Base-by-base conservation (phyloP, 2,888 invertebrate genomes). In the Sphaerophoria rueppellii region DNA sequence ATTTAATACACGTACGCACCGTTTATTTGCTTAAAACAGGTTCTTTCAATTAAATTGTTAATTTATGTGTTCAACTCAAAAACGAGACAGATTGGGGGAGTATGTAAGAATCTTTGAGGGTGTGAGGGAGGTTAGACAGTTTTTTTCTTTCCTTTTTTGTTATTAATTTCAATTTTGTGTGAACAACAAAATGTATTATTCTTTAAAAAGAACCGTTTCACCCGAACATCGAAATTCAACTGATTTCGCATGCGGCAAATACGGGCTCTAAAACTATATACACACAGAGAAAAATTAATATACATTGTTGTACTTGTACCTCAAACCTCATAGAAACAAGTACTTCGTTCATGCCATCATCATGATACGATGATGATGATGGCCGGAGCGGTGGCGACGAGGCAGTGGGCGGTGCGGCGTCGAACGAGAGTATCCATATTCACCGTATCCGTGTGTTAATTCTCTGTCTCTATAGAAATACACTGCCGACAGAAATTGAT, bases 211-310 rank as follows among this genome's bases (percentile, higher is more conserved):
- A 85, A 85, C 85, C 85, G 85, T 85, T 85, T 85, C 85, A 80
- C 80, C 85, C 81, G 85, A 85, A 85, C 85, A 85, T 81, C 85
- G 85, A 85, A 85, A 76, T 85, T 85, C 85, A 85, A 85, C 85
- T 85, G 85, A 85, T 81, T 73, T 85, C 81, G 81, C 81, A 85
- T 85, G 81, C 80, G 76, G 81, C 75, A 80, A 85, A 70, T 54
- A 76, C 69, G 72, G 61, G 70, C 67, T 85, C 72, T 72, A 72
- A 58, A 55, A 63, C 80, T 71, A 67, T 58, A 58, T 58, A 58
- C 4, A 43, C 55, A 63, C 55, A 74, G 24, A 57, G 50, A 48
- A 57, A 61, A 11, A 24, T 24, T 2, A 65, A 71, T 40, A 57
- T 52, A 75, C 70, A 69, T 78, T 60, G 54, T 75, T 73, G 63